Evolutionary conservation across 2,888 invertebrate genomes (phyloP), one percentile per base, ranked within the genome.

Genomic region (Proisotoma minuta): DNA sequence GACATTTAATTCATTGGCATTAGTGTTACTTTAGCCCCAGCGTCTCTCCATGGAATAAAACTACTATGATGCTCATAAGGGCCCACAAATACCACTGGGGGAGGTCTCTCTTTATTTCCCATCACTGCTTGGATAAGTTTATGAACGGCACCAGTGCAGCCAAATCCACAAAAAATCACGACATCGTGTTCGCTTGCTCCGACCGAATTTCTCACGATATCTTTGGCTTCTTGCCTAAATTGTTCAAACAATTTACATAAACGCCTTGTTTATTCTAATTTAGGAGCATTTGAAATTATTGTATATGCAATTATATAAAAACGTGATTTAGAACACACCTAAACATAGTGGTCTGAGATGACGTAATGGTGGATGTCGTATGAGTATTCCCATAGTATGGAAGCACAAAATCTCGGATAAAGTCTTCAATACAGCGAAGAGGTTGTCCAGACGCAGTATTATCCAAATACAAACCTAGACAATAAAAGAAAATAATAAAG

Each of bases 371-470:
- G 29, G 89, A 86, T 3, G 90, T 90, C 1, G 90, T 85, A 76
- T 87, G 86, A 3, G 88, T 89, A 73, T 91, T 91, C 18, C 91
- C 92, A 77, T 92, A 90, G 57, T 85, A 85, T 5, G 91, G 88
- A 65, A 93, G 80, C 15, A 93, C 90, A 75, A 91, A 87, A 61
- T 84, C 82, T 15, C 83, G 77, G 59, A 93, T 84, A 77, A 89
- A 91, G 75, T 91, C 90, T 77, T 93, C 93, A 70, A 93, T 84
- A 80, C 91, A 92, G 15, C 34, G 34, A 10, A 92, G 77, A 0
- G 89, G 85, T 73, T 89, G 83, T 15, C 92, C 92, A 0, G 90
- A 90, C 1, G 91, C 89, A 59, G 86, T 88, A 79, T 90, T 91
- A 80, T 93, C 92, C 78, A 91, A 89, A 77, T 91, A 92, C 12